Evolutionary conservation across 2,888 invertebrate genomes (phyloP), one percentile per base, ranked within the genome.

Genomic region (Dione juno): DNA sequence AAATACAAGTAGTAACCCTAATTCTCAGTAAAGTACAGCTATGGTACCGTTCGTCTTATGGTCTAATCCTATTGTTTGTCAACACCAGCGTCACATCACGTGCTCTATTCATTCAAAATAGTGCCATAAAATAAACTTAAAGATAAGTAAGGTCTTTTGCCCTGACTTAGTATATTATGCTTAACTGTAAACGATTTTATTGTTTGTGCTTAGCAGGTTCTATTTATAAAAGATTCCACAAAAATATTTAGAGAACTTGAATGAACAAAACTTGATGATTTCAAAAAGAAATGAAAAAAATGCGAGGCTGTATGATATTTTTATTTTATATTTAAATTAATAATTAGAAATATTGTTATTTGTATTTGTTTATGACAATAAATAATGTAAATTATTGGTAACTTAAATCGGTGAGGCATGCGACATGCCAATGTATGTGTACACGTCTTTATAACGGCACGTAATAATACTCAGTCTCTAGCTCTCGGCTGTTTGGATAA

Each of bases 51-150:
- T 61, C 28, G 45, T 61, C 43, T 61, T 61, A 61, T 10, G 35
- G 28, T 40, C 72, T 85, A 83, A 85, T 85, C 83, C 79, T 73
- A 79, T 81, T 88, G 84, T 88, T 86, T 85, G 82, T 85, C 81
- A 83, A 83, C 80, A 85, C 61, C 66, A 74, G 79, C 84, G 85
- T 88, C 87, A 88, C 77, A 74, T 88, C 88, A 88, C 87, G 86
- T 89, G 89, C 84, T 84, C 72, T 72, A 69, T 66, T 77, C 77
- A 78, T 79, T 79, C 78, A 78, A 79, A 79, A 78, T 77, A 80
- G 58, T 48, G 61, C 74, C 77, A 79, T 80, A 80, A 77, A 82
- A 77, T 78, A 75, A 54, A 69, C 48, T 59, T 69, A 66, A 59
- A 69, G 71, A 77, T 77, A 76, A 74, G 53, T 66, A 10, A 21